phyloP scores from a whole-genome alignment of 2,888 invertebrate genomes.

The Napeogenes inachia region DNA sequence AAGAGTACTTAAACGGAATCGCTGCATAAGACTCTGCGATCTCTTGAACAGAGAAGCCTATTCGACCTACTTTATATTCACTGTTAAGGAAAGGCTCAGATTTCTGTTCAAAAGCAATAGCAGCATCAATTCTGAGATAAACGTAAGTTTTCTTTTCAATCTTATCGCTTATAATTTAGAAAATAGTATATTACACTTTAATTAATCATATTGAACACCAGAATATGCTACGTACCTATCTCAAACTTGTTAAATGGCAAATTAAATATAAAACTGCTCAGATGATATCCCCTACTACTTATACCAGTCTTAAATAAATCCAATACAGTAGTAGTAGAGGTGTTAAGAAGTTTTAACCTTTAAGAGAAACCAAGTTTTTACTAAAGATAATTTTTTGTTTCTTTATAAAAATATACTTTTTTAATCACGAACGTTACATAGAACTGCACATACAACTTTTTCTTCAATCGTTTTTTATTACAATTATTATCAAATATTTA shows the following conservation, averaged over 20 bases:
- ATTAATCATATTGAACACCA: too few relatives aligned
- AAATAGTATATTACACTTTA: too few relatives aligned
- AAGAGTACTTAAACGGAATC: slow-evolving; percentile 45
- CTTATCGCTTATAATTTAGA: too few relatives aligned
- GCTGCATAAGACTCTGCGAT: slow-evolving; percentile 52
- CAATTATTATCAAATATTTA: not conserved
- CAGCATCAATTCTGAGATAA: slow-evolving; percentile 60
- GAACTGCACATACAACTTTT: not conserved
- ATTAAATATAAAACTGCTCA: not conserved
- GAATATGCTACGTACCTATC: not conserved
- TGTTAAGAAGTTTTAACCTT: not conserved
- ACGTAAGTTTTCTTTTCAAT: slow-evolving; percentile 41
- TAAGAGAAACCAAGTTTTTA: too few relatives aligned
- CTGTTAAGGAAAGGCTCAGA: slow-evolving; percentile 44
- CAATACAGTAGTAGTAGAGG: not conserved
- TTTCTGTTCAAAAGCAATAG: slow-evolving; percentile 62
- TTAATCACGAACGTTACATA: not conserved
- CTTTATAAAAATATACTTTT: too few relatives aligned
- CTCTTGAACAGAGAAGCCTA: slow-evolving; percentile 31
- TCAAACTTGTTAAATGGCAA: not conserved
- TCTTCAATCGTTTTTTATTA: not conserved
- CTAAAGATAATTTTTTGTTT: too few relatives aligned
- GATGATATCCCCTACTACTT: not conserved
- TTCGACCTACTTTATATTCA: slow-evolving; percentile 46
- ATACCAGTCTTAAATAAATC: not conserved